Percentiles rank a stretch among this genome's conserved stretches.
These are phyloP conservation scores for Lepidurus packardi DNA, from an alignment of 1,140 invertebrate species.

Conservation along the genomic window DNA sequence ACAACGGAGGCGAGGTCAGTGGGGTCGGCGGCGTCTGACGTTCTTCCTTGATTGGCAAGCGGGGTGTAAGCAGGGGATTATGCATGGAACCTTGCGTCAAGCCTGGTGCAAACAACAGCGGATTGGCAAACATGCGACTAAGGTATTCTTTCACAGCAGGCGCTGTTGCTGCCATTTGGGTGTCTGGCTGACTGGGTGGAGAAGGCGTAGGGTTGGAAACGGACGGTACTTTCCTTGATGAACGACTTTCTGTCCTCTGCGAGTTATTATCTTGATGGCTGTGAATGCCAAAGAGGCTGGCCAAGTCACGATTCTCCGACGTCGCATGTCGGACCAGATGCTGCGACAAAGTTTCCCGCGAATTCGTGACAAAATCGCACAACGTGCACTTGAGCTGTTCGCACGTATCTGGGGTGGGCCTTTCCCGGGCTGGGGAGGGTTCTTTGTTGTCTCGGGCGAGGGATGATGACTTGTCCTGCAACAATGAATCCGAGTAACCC, in stretches of 20 bases:
- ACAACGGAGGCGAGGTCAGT: conserved; percentile 30
- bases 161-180: conserved; percentile 34
- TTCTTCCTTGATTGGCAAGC: conserved; percentile 35
- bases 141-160: conserved; percentile 39
- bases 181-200: conserved; percentile 30
- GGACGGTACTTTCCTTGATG: conserved; percentile 33
- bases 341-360: conserved; percentile 42
- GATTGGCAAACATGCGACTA: conserved; percentile 37
- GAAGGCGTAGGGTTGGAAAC: conserved; percentile 31
- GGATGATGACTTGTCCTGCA: conserved; percentile 35
- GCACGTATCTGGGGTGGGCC: background rate
- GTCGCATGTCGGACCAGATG: conserved; percentile 47
- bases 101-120: conserved; percentile 35
- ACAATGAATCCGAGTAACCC: conserved; percentile 30
- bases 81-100: background rate
- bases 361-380: conserved; percentile 45
- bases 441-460: conserved; percentile 32
- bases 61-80: conserved; percentile 26
- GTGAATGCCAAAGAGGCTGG: conserved; percentile 36
- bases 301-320: conserved; percentile 44
- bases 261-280: background rate
- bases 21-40: conserved; percentile 34
- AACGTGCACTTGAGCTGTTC: conserved; percentile 44
- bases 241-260: conserved; percentile 20
- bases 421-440: conserved; percentile 36